Evolutionary conservation across 2,797 vertebrate species (phyloP), one percentile per base, ranked within the genome.

Genomic region (Leptatherina wallacei): DNA sequence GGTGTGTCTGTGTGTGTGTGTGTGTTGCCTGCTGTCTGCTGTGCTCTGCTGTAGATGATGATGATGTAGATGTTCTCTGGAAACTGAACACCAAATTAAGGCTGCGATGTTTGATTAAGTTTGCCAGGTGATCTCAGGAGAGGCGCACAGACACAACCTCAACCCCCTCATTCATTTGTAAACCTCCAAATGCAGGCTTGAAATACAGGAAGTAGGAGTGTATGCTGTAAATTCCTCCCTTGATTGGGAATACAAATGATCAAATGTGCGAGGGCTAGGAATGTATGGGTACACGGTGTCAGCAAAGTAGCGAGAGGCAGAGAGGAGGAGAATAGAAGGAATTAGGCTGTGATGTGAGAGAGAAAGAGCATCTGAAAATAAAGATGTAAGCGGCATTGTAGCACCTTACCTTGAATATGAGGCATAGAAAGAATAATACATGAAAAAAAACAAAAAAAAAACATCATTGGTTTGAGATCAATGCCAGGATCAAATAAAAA

Each of bases 241-340:
- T 94, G 93, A 94, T 94, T 94, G 92, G 90, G 91, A 93, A 92
- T 85, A 86, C 91, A 90, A 86, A 91, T 87, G 91, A 94, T 95
- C 92, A 95, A 94, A 93, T 91, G 80, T 78, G 65, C 36, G 73
- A 86, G 71, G 85, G 84, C 78, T 86, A 82, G 79, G 86, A 91
- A 85, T 73, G 90, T 82, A 90, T 81, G 84, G 87, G 90, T 88
- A 91, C 89, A 89, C 72, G 66, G 89, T 87, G 92, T 92, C 88
- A 89, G 90, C 84, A 88, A 92, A 91, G 89, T 75, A 85, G 88
- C 78, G 83, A 51, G 85, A 81, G 61, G 83, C 78, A 84, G 85
- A 85, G 82, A 88, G 87, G 85, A 90, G 84, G 90, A 88, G 89
- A 82, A 89, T 57, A 87, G 89, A 91, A 92, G 84, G 90, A 92